A percentile compares a stretch with the other conserved stretches of the same genome.
These are phyloP conservation scores for Anarhynchus alexandrinus DNA, from an alignment of 2,113 vertebrate species.

Conservation along the genomic window DNA sequence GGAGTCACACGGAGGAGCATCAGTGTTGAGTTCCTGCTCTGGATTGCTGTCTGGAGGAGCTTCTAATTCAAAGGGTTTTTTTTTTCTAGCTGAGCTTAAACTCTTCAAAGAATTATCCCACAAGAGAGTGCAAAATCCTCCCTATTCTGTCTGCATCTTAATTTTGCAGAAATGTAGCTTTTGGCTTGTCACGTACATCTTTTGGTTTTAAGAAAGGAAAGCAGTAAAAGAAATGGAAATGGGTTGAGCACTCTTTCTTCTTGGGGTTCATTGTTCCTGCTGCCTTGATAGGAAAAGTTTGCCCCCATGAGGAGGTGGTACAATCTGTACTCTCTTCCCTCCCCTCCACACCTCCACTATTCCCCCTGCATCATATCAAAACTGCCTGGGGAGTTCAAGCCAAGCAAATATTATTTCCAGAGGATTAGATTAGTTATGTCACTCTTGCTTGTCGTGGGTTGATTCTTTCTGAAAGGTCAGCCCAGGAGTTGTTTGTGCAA, in stretches of 20 bases:
- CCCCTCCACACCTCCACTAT: background rate
- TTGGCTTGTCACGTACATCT: background rate
- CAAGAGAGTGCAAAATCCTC: background rate
- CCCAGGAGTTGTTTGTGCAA: constrained; percentile 4
- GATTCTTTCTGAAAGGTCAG: background rate
- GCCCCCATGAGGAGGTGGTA: background rate
- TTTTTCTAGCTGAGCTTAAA: background rate
- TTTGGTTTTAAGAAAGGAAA: background rate
- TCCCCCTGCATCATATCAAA: background rate
- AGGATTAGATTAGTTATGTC: background rate
- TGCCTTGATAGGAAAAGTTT: background rate
- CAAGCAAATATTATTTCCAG: background rate
- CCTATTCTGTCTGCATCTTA: background rate
- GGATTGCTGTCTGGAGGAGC: background rate
- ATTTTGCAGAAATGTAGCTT: background rate
- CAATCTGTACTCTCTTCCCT: background rate
- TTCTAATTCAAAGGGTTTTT: background rate
- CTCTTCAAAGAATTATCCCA: background rate
- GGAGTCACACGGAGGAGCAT: background rate
- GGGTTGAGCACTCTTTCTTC: background rate
- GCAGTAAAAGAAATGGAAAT: background rate
- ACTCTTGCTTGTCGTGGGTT: background rate
- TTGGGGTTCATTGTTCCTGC: background rate
- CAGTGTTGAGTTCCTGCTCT: background rate
- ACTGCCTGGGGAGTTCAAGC: background rate